Evolutionary conservation across 2,888 invertebrate genomes (phyloP), one percentile per base, ranked within the genome.

Genomic region (Mellilla xanthometata): DNA sequence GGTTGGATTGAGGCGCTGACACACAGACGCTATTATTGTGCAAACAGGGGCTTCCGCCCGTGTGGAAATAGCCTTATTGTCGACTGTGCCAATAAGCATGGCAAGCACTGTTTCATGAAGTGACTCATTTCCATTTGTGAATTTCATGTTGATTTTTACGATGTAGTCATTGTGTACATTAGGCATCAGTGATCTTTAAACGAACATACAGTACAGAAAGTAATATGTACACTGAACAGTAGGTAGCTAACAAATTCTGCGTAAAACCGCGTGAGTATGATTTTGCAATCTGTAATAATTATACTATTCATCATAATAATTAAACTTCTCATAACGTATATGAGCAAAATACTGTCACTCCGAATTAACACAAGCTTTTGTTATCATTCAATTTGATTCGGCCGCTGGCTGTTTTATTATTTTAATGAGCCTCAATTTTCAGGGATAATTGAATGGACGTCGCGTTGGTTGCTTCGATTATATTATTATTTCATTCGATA

Each of bases 351-450:
- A 58, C 68, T 63, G n/a, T 79, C 77, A 70, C 72, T 60, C 74
- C 76, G 76, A 77, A 83, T 85, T 82, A 85, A 80, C 73, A 78
- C 76, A 72, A 73, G 79, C 81, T 81, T 79, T 82, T 89, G 88
- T 89, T 89, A 81, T 89, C 84, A 86, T 89, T 88, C 83, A 88
- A 89, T 89, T 88, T 85, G 84, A 81, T 75, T 81, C 66, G 59
- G 80, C 84, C 79, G 76, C 74, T 60, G 84, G 85, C 78, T 83
- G 81, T 87, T 88, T 87, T 87, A 87, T 87, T 88, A 88, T 89
- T 88, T 87, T 87, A 88, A 88, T 88, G 87, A 88, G 87, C 81
- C 63, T 80, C 85, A 81, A 86, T 88, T 88, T 86, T 81, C 82
- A 77, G 81, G 76, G 80, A 82, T 87, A 88, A 88, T 87, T 85